Percentiles rank a stretch among this genome's conserved stretches.
phyloP scores from a whole-genome alignment of 2,113 vertebrate species.

The Melanostigma gelatinosum region DNA sequence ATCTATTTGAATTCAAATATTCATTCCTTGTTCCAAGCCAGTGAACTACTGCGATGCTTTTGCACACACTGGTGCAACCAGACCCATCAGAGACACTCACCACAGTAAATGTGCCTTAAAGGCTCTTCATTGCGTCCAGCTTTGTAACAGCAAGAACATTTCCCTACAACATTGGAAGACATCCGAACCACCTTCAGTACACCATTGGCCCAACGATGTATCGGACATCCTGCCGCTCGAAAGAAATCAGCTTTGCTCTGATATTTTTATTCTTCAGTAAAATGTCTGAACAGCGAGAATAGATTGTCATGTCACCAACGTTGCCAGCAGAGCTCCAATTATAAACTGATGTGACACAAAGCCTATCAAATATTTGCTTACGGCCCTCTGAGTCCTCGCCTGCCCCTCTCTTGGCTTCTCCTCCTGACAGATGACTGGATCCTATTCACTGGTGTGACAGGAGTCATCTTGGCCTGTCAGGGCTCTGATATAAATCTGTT shows the following conservation, averaged over 20 bases:
- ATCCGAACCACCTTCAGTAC: background rate
- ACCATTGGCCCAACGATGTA: background rate
- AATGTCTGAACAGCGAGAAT: background rate
- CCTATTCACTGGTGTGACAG: slow-evolving; percentile 68
- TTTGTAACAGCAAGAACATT: background rate
- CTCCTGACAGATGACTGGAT: slow-evolving; percentile 55
- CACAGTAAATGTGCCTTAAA: background rate
- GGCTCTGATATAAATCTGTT: slow-evolving; percentile 56
- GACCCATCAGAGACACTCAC: background rate
- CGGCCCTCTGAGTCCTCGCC: background rate
- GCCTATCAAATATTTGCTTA: background rate
- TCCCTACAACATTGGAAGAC: background rate
- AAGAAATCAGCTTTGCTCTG: background rate
- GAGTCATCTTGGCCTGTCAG: slow-evolving; percentile 58
- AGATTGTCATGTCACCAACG: background rate
- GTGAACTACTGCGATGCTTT: background rate
- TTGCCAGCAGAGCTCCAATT: background rate
- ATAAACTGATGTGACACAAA: slow-evolving; percentile 1
- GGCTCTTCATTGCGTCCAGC: background rate
- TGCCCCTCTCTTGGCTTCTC: slow-evolving; percentile 19
- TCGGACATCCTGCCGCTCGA: background rate
- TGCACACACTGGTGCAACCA: background rate
- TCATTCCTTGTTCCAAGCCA: background rate
- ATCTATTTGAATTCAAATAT: background rate
- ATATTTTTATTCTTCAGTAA: background rate